Base-by-base conservation (phyloP, 1,140 invertebrate genomes). In the Caenorhabditis elegans region DNA sequence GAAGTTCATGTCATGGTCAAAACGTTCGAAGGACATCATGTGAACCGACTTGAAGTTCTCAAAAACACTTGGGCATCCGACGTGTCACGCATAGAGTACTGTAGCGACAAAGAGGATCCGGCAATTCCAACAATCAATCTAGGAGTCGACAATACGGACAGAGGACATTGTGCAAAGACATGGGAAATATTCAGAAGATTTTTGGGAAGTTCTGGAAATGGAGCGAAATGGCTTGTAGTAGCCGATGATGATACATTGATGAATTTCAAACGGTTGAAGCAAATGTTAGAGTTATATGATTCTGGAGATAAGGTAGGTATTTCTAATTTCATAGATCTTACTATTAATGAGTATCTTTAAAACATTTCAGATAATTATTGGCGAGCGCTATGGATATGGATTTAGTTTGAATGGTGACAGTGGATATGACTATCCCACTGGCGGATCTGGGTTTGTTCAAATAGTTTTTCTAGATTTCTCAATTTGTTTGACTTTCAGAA, bases 381-480 rank as follows among this genome's bases (percentile, higher is more conserved):
- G 80, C n/a, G 80, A 81, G 51, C 65, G 80, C n/a, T 81, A 81
- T 39, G 80, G 80, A 19, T 81, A 51, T 77, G 80, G 80, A 17
- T 53, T 60, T 31, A 19, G 17, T 10, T 26, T 51, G 13, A 11
- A 19, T 19, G 80, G 65, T 4, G 10, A 36, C 0, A 47, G 19
- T 47, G 49, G 49, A 6, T 81, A 81, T 28, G 47, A 77, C 22
- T 81, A 81, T 76, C 80, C 80, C 24, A 81, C 80, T 53, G 80
- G 80, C 6, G 80, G 80, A 17, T 34, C 80, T 26, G 80, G 80
- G 80, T 81, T 3, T 43, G 43, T 17, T 43, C 5, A 43, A 8
- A 15, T 15, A 43, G 39, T 43, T 5, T 15, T 43, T 46, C 13
- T 11, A 17, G 8, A 34, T 47, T n/a, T 39, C 17, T 43, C 19